phyloP scores from a whole-genome alignment of 2,888 invertebrate species.

The Macaria notata region DNA sequence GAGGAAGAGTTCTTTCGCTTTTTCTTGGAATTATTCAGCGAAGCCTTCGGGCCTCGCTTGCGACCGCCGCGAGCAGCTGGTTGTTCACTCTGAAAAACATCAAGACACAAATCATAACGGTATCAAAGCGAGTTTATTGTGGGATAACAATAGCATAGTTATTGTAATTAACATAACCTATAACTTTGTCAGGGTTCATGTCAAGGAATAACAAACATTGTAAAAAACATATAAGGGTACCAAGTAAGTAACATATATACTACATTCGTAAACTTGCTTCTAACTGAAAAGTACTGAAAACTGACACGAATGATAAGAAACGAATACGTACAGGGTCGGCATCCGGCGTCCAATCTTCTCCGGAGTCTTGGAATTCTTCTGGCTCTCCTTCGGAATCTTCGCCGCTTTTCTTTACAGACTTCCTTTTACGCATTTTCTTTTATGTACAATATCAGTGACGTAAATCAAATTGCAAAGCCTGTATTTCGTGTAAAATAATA shows the following conservation, averaged over 20 bases:
- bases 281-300: no score
- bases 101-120: no score
- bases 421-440: slow-evolving; percentile 66
- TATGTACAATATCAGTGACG: no score
- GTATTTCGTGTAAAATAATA: slow-evolving; percentile 1
- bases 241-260: no score
- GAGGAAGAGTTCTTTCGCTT: slow-evolving; percentile 74
- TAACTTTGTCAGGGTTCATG: no score
- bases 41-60: slow-evolving; percentile 60
- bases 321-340: slow-evolving; percentile 68
- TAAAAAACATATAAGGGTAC: no score
- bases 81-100: slow-evolving; percentile 51
- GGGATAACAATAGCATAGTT: background rate
- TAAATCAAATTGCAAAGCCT: no score
- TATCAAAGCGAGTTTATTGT: no score
- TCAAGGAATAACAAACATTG: no score
- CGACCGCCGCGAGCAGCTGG: slow-evolving; percentile 61
- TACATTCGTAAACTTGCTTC: no score
- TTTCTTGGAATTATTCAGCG: slow-evolving; percentile 71
- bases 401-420: slow-evolving; percentile 66
- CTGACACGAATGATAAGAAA: slow-evolving; percentile 10
- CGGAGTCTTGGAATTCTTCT: slow-evolving; percentile 80
- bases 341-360: slow-evolving; percentile 81
- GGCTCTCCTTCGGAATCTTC: slow-evolving; percentile 77
- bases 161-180: no score